Percentiles rank a stretch among this genome's conserved stretches.
Conservation (phyloP, 2,797 vertebrate genomes). For the Sarcoramphus papa region DNA sequence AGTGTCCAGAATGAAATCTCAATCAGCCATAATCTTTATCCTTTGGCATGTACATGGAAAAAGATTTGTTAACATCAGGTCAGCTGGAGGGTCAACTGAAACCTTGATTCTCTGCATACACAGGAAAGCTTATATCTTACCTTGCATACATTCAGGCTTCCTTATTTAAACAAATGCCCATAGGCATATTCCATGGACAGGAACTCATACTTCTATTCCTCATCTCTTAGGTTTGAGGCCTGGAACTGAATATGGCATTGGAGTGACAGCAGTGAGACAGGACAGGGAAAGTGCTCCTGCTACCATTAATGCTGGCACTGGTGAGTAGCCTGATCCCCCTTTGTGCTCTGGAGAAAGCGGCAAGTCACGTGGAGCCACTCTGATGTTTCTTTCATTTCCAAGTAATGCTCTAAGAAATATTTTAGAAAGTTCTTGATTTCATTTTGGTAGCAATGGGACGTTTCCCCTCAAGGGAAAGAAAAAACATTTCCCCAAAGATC, state of each 20-base stretch:
- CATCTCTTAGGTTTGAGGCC: constrained; percentile 83
- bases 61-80: neutral
- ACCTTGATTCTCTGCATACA: neutral
- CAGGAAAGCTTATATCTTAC: neutral
- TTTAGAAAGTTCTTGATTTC: neutral
- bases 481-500: neutral
- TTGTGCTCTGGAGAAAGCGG: neutral
- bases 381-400: neutral
- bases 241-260: constrained; percentile 96
- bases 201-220: neutral
- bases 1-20: neutral
- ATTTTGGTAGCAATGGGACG: neutral
- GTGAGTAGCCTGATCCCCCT: constrained; percentile 69
- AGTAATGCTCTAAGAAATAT: neutral
- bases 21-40: neutral
- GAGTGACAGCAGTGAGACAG: constrained; percentile 90
- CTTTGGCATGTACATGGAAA: neutral
- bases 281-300: constrained; percentile 90
- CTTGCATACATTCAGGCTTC: neutral
- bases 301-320: constrained; percentile 93
- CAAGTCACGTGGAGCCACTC: neutral
- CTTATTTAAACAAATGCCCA: neutral
- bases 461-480: neutral
- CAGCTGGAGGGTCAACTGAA: neutral
- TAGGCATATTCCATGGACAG: neutral